Percentiles rank a stretch among this genome's conserved stretches.
Evolutionary conservation across 2,113 vertebrate species (phyloP).

Genomic region (Zootoca vivipara): DNA sequence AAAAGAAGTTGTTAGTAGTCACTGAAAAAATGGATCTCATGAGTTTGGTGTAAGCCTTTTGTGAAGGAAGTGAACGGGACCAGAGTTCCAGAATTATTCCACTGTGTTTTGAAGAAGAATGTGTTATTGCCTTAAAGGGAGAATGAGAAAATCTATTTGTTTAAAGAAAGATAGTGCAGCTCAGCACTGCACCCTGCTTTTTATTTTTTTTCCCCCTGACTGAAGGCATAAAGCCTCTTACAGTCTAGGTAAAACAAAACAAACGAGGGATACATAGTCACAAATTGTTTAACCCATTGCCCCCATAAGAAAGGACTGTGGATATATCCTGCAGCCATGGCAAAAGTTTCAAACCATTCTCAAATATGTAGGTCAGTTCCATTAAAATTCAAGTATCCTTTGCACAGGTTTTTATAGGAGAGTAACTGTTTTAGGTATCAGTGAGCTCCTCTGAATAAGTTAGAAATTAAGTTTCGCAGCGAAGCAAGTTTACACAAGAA

Average conservation of each 20-base stretch:
- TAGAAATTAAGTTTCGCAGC: constrained; percentile 81
- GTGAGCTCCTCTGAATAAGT: constrained; percentile 81
- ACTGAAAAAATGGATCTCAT: constrained; percentile 79
- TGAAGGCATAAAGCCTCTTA: constrained; percentile 82
- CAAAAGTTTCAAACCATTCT: constrained; percentile 89
- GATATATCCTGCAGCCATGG: constrained; percentile 86
- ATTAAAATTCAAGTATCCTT: constrained; percentile 78
- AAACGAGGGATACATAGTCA: constrained; percentile 75
- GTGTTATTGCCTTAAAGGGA: constrained; percentile 69
- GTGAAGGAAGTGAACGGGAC: constrained; percentile 75
- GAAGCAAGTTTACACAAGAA: constrained; percentile 79
- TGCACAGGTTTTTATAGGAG: constrained; percentile 78
- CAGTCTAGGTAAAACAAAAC: constrained; percentile 80
- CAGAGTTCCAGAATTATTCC: constrained; percentile 78
- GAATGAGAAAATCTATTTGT: constrained; percentile 76
- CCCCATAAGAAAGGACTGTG: constrained; percentile 73
- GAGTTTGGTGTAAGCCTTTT: constrained; percentile 78
- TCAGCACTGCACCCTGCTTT: constrained; percentile 76
- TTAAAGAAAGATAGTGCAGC: constrained; percentile 76
- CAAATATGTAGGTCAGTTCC: constrained; percentile 82
- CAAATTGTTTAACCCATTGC: constrained; percentile 70
- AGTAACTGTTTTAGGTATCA: constrained; percentile 78
- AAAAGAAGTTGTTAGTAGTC: constrained; percentile 84
- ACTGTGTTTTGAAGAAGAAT: constrained; percentile 67
- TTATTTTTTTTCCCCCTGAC: constrained; percentile 71